Evolutionary conservation across 2,888 invertebrate genomes (phyloP).

Genomic region (Pemphredon lugubris): DNA sequence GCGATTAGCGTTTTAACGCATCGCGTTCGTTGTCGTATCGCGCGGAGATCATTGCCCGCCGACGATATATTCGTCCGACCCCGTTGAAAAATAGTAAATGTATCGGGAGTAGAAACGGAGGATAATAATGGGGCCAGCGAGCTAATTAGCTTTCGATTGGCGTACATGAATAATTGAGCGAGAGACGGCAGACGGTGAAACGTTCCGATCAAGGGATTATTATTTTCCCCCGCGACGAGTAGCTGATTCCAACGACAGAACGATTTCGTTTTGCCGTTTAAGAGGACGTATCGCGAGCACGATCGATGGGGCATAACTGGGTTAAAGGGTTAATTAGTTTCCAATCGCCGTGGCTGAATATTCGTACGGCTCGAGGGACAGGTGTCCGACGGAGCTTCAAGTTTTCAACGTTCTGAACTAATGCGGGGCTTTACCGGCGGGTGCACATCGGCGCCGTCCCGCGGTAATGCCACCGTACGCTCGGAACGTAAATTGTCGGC

Average conservation of each 20-base stretch:
- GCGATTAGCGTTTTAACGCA: background rate
- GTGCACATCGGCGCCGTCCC: background rate
- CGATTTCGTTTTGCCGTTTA: background rate
- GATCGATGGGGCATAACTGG: conserved; percentile 40
- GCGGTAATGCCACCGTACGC: conserved; percentile 9
- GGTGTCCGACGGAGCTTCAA: conserved; percentile 17
- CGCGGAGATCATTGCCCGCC: too few species aligned
- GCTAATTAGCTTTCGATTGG: background rate
- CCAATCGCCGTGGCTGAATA: conserved; percentile 22
- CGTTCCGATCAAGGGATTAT: too few species aligned
- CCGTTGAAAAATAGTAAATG: too few species aligned
- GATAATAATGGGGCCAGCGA: too few species aligned
- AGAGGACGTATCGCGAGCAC: background rate
- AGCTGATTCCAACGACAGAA: background rate
- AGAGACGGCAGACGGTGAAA: too few species aligned
- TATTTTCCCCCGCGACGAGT: too few species aligned
- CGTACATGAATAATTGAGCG: background rate
- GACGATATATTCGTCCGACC: too few species aligned
- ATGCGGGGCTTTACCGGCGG: too few species aligned
- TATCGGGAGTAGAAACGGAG: too few species aligned
- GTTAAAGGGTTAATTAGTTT: conserved; percentile 42
- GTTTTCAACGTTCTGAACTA: too few species aligned
- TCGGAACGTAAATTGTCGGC: conserved; percentile 13
- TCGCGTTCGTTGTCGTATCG: background rate
- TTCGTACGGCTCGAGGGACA: conserved; percentile 17